Conservation (phyloP, 2,797 vertebrate genomes). For the Epinephelus coioides region DNA sequence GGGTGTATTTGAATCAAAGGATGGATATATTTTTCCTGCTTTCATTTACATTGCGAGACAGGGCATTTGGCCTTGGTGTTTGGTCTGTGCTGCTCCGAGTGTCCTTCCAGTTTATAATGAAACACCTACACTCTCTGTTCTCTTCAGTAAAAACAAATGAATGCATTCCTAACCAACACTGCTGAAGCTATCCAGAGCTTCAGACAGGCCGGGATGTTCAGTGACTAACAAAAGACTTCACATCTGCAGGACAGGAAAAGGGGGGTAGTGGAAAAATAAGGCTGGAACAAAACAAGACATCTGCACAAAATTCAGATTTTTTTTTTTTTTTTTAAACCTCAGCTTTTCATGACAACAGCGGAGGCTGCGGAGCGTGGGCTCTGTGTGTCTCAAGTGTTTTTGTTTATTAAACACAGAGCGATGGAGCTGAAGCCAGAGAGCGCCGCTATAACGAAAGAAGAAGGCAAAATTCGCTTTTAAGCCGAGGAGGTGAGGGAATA, state of each 20-base stretch:
- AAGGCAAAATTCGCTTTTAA: neutral
- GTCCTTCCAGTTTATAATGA: conserved; percentile 31
- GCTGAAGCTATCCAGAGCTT: conserved; percentile 44
- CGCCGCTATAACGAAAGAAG: neutral
- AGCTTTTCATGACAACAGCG: conserved; percentile 39
- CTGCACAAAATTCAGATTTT: conserved; percentile 38
- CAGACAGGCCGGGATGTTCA: conserved; percentile 32
- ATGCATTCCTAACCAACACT: conserved; percentile 17
- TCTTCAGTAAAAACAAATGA: conserved; percentile 55
- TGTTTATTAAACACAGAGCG: conserved; percentile 32
- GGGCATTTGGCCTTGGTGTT: no score
- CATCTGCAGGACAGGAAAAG: conserved; percentile 48
- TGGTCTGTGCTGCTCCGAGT: no score
- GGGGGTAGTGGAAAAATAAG: conserved; percentile 46
- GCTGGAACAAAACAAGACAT: conserved; percentile 55
- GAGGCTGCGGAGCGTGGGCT: conserved; percentile 43
- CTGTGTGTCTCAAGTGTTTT: conserved; percentile 31
- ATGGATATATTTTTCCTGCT: no score
- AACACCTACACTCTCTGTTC: conserved; percentile 29
- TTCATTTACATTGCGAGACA: no score
- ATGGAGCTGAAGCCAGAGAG: conserved; percentile 3
- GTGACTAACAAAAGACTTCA: conserved; percentile 55
- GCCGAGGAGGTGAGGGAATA: conserved; percentile 23
- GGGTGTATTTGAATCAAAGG: no score
- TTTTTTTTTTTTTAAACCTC: neutral